These are phyloP conservation scores for Eulimnadia texana DNA, from an alignment of 1,140 invertebrate species.

Conservation along the genomic window DNA sequence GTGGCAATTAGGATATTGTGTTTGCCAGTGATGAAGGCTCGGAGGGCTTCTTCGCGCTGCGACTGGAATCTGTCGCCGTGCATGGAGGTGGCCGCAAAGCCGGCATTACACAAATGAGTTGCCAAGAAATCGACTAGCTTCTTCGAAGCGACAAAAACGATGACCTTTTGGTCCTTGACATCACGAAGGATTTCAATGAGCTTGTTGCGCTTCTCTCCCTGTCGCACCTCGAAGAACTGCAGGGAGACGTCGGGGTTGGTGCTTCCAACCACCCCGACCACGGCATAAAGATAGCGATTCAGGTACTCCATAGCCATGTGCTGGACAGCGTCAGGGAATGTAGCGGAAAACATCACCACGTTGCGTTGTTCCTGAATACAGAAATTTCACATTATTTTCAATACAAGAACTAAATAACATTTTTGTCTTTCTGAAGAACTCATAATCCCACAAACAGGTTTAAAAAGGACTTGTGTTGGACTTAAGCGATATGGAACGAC, in stretches of 20 bases:
- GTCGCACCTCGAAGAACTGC: slow-evolving; percentile 53
- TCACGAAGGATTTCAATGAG: slow-evolving; percentile 52
- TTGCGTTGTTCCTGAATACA: slow-evolving; percentile 42
- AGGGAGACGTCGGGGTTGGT: slow-evolving; percentile 83
- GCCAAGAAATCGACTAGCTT: slow-evolving; percentile 79
- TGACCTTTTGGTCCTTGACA: slow-evolving; percentile 29
- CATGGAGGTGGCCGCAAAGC: slow-evolving; percentile 67
- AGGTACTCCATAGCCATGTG: slow-evolving; percentile 51
- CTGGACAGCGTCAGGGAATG: slow-evolving; percentile 73
- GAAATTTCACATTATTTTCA: neutral
- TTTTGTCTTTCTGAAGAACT: no score
- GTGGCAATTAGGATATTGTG: slow-evolving; percentile 76
- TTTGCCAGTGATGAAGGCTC: slow-evolving; percentile 59
- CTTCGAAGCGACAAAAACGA: slow-evolving; percentile 85
- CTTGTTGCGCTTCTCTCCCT: slow-evolving; percentile 55
- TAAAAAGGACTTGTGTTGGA: no score
- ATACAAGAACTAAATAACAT: neutral
- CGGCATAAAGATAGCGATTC: slow-evolving; percentile 65
- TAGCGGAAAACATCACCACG: slow-evolving; percentile 86
- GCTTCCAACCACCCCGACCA: slow-evolving; percentile 73
- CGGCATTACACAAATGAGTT: slow-evolving; percentile 47
- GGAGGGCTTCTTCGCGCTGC: slow-evolving; percentile 73
- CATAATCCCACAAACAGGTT: no score
- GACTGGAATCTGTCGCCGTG: slow-evolving; percentile 81
- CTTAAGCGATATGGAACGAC: no score